Conservation (phyloP, 2,888 invertebrate species). For the Himalopsyche tibetana region DNA sequence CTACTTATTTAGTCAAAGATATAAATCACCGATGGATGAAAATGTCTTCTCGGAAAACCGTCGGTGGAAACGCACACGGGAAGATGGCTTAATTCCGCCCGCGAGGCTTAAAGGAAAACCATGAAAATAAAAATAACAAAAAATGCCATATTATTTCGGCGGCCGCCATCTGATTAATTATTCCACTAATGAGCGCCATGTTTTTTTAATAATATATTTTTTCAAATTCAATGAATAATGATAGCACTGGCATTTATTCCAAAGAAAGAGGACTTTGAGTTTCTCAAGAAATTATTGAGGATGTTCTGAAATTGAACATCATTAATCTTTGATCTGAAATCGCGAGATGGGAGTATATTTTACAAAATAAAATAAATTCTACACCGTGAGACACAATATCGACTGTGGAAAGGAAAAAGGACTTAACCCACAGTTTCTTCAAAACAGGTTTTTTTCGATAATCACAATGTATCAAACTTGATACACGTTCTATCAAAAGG, state of each 20-base stretch:
- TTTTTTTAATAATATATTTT: constrained; percentile 39
- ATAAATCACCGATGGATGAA: neutral
- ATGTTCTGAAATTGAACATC: neutral
- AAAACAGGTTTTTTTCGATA: too few relatives aligned
- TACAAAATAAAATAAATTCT: too few relatives aligned
- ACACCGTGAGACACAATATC: too few relatives aligned
- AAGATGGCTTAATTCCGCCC: neutral
- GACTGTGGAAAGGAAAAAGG: too few relatives aligned
- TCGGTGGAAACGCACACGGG: constrained; percentile 4
- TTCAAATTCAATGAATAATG: neutral
- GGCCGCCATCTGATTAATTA: constrained; percentile 41
- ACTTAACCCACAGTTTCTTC: too few relatives aligned
- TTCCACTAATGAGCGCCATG: constrained; percentile 28
- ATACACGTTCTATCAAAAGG: too few relatives aligned
- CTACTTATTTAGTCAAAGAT: neutral
- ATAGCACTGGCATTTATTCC: neutral
- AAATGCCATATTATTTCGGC: constrained; percentile 44
- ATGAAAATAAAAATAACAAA: constrained; percentile 61
- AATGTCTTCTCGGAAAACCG: neutral
- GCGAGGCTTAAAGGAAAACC: neutral
- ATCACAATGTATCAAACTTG: too few relatives aligned
- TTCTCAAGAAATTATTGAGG: neutral
- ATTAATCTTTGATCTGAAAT: too few relatives aligned
- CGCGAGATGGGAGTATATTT: too few relatives aligned
- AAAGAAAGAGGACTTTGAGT: neutral